Conservation (phyloP, 2,797 vertebrate genomes). For the Platyrinchus mystaceus region DNA sequence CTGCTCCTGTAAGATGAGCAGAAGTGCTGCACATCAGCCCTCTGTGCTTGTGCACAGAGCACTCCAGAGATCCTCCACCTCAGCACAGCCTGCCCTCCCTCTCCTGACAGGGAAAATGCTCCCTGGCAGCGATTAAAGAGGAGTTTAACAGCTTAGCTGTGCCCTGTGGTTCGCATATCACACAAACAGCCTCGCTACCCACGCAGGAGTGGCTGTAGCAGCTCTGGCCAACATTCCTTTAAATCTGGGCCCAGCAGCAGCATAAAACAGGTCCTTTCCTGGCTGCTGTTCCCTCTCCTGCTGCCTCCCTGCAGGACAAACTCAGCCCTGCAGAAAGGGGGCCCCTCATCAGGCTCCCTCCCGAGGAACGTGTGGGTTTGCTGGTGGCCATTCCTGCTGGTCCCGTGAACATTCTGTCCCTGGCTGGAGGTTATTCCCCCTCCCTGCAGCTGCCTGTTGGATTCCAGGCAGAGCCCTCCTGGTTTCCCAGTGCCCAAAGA, state of each 20-base stretch:
- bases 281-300: neutral
- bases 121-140: neutral
- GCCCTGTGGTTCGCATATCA: neutral
- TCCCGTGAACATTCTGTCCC: neutral
- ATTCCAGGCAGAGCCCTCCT: neutral
- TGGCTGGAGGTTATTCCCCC: no score
- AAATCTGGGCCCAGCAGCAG: neutral
- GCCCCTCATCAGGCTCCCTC: neutral
- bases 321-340: neutral
- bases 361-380: fast-evolving
- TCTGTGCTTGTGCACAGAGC: neutral
- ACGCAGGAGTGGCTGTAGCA: neutral
- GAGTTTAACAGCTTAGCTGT: neutral
- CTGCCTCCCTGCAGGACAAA: neutral
- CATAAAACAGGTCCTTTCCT: neutral
- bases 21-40: neutral
- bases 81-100: neutral
- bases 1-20: neutral
- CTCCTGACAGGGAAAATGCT: neutral
- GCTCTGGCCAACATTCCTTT: neutral
- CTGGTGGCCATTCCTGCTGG: neutral
- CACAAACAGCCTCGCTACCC: neutral
- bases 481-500: neutral
- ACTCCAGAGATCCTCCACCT: neutral
- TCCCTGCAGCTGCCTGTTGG: neutral